Base-by-base conservation (phyloP, 2,113 vertebrate genomes). In the Ceyx margarethae region DNA sequence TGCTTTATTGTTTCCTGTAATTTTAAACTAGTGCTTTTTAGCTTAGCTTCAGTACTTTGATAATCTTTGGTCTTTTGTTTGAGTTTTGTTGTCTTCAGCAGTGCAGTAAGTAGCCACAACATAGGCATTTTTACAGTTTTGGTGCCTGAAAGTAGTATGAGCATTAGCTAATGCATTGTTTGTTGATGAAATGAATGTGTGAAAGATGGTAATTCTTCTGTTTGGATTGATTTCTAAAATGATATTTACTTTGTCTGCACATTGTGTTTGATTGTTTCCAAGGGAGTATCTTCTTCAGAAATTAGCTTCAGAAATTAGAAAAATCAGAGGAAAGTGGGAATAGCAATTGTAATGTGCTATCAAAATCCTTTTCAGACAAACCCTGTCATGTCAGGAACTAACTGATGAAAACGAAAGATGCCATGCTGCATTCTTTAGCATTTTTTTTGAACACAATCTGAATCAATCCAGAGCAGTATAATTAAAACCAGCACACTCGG, bases 221-320 rank as follows among this genome's bases (percentile, higher is more conserved):
- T 19, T 93, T 80, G 20, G 14, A 61, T 87, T 95, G 92, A 45
- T 89, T 81, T 87, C 37, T 85, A 65, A 87, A 91, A 42, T 89
- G 19, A 9, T 74, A 19, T 72, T 86, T 75, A 74, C 26, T 91
- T 86, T 10, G 10, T 12, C 58, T 87, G 13, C 2, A 14, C 46
- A 81, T 73, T 85, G 50, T 51, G 94, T 74, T 94, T 83, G n/a
- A 72, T 54, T 94, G 25, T 75, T 82, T 85, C 81, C 57, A 93
- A 86, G 17, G 26, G 60, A 60, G 33, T 57, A 81, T 61, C 45
- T 89, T 50, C 51, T 77, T 37, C 37, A 37, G 37, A 37, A 37
- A 37, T 37, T 81, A 89, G 23, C 31, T 50, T 28, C 66, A 67
- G 43, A 85, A 90, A 95, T 85, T 77, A 92, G 75, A 73, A 90